Base-by-base conservation (phyloP, 2,797 vertebrate species). In the Phoeniculus purpureus region DNA sequence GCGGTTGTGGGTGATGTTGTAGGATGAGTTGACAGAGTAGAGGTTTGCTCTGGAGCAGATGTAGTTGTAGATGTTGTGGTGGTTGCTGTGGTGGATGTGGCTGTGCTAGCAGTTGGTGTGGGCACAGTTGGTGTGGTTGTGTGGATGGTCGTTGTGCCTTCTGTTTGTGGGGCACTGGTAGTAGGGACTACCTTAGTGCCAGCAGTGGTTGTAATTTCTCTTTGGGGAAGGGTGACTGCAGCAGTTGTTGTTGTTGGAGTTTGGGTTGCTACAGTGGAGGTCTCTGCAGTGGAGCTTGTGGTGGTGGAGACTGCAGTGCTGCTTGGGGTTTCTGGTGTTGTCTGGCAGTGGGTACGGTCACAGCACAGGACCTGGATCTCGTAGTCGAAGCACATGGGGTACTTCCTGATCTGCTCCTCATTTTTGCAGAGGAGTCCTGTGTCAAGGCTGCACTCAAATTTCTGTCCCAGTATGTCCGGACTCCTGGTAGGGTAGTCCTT, bases 371-470 rank as follows among this genome's bases (percentile, higher is more conserved):
- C 31, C 8, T 18, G 34, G 17, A 89, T 3, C 50, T 94, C 48
- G 0, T 87, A 95, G 70, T 96, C 66, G 0, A 70, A 55, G 37
- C 95, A 96, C 0, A 9, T 45, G 1, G 47, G 70, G 8, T 89
- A 78, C 18, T 95, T 92, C 4, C 1, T 1, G 2, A 8, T 55
- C 76, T 96, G 95, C 5, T 96, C 84, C 9, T 20, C 1, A 27
- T 96, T 94, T 27, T 20, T 40, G 27, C 94, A 97, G 6, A 85
- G 26, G 3, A 97, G 80, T 4, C 96, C 96, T 3, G 7, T 25
- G 0, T 71, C 21, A 13, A 65, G 4, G 40, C 84, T 93, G 80
- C 95, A 96, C 3, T 81, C 25, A 27, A 74, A 4, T 5, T 32
- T 52, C 83, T 96, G 95, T 13, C 32, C 73, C 10, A 95, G 50